Evolutionary conservation across 2,888 invertebrate genomes (phyloP), one percentile per base, ranked within the genome.

Genomic region (Tillus elongatus): DNA sequence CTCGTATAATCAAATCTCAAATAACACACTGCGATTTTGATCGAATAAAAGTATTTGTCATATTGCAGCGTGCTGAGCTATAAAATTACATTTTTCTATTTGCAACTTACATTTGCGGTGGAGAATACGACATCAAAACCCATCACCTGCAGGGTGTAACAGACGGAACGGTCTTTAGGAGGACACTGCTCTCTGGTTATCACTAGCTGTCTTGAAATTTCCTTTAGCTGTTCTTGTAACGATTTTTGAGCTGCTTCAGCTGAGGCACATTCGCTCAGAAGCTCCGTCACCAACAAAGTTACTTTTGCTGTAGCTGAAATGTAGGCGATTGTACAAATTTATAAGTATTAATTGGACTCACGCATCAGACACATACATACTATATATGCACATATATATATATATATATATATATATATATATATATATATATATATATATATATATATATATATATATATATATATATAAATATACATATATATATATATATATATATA

Each of bases 131-230:
- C 67, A 45, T 79, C 79, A 46, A 86, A 70, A 27, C 80, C 79
- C 43, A 78, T 69, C 35, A 81, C 74, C 56, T 83, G 79, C 46
- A 87, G 68, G 9, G 83, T 82, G 47, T 83, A 83, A 60, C 86
- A 87, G 1, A 87, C 71, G 29, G 80, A 74, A 15, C 78, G 71
- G 64, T 86, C 86, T 51, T 78, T 75, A 36, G 70, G 64, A 33
- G 71, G 69, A 59, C 87, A 87, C 52, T 79, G 77, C 49, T 78
- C 76, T 56, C 74, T 70, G 27, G 74, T 60, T 31, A 67, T 65
- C 38, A 75, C 74, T 35, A 82, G 61, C 47, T 79, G 75, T 11
- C 70, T 67, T 2, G 72, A 66, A 44, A 81, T 65, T 46, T 77
- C 75, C 33, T 67, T 68, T 33, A 79, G 70, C 43, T 74, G 71